Percentiles rank a stretch among this genome's conserved stretches.
These are phyloP conservation scores for Plutomurus gul DNA, from an alignment of 1,140 invertebrate genomes.

Conservation along the genomic window DNA sequence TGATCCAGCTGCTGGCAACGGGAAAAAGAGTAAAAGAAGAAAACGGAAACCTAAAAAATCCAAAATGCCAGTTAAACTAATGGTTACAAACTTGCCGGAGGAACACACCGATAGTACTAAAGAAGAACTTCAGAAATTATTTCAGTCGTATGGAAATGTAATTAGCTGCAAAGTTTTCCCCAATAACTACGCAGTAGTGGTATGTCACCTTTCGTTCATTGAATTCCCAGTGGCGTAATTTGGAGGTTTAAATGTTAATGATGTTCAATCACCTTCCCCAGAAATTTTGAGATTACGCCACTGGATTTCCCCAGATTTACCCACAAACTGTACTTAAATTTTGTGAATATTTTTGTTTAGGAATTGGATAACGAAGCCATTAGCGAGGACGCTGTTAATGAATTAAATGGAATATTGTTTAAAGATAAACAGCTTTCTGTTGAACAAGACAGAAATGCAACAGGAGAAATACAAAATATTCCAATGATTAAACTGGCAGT, in stretches of 20 bases:
- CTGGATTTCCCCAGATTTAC: no score
- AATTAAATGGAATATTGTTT: conserved; percentile 32
- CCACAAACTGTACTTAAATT: no score
- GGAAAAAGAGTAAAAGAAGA: no score
- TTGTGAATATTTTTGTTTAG: conserved; percentile 32
- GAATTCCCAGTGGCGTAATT: no score
- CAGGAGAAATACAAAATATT: conserved; percentile 28
- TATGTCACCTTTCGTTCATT: conserved; percentile 52
- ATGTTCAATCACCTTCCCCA: no score
- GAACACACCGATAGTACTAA: conserved; percentile 54
- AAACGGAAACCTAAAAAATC: no score
- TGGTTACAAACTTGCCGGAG: conserved; percentile 62
- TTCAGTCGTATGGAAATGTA: conserved; percentile 62
- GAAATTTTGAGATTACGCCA: no score
- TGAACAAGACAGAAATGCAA: conserved; percentile 16
- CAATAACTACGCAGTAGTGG: conserved; percentile 64
- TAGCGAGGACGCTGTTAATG: conserved; percentile 30
- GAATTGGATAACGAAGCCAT: conserved; percentile 49
- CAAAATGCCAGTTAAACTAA: conserved; percentile 58
- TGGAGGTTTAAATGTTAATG: no score
- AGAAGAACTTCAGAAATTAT: conserved; percentile 60
- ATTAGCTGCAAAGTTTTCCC: conserved; percentile 62
- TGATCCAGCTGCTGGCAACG: no score
- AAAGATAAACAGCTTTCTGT: conserved; percentile 40
- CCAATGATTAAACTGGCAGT: conserved; percentile 33